Evolutionary conservation across 2,888 invertebrate genomes (phyloP), one percentile per base, ranked within the genome.

Genomic region (Drosophila parthenogenetica): DNA sequence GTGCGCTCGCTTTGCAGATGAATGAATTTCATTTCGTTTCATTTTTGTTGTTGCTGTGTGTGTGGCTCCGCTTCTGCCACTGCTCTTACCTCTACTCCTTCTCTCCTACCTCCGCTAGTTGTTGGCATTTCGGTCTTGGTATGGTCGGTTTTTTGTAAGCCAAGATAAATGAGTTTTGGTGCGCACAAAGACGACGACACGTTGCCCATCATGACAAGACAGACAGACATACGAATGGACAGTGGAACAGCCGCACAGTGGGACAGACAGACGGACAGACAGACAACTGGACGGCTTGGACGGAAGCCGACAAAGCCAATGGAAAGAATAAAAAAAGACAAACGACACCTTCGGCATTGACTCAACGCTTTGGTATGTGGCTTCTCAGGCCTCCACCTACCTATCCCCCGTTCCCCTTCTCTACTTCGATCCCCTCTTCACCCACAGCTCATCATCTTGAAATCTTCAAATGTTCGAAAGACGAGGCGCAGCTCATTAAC

Each of bases 161-260:
- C 84, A 85, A 89, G 90, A 89, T 89, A 90, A 89, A 89, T 89
- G 88, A 90, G 88, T 90, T 89, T 87, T 87, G 85, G 82, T 89
- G 74, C 62, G 74, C 84, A 87, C 89, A 87, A 85, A 89, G 89
- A 87, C 89, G 87, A 86, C 83, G 87, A 88, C 87, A 83, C 83
- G 80, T 79, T 87, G 82, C 77, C 67, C 81, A 80, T 77, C 77
- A 79, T 69, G 78, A 77, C 77, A 76, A 63, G 39, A 17, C 45
- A 10, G 25, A n/a, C 39, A 11, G 57, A 13, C 39, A 1, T 17
- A 16, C 49, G 22, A 32, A 14, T 19, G 58, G 49, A 50, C 32
- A 48, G 48, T 16, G 48, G 48, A 29, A 29, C 29, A 48, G 48
- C 10, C 25, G 14, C 14, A 48, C 29, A 48, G 48, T 16, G 16